Percentiles rank a stretch among this genome's conserved stretches.
These are phyloP conservation scores for Laterallus jamaicensis DNA, from an alignment of 2,113 vertebrate genomes.

Conservation along the genomic window DNA sequence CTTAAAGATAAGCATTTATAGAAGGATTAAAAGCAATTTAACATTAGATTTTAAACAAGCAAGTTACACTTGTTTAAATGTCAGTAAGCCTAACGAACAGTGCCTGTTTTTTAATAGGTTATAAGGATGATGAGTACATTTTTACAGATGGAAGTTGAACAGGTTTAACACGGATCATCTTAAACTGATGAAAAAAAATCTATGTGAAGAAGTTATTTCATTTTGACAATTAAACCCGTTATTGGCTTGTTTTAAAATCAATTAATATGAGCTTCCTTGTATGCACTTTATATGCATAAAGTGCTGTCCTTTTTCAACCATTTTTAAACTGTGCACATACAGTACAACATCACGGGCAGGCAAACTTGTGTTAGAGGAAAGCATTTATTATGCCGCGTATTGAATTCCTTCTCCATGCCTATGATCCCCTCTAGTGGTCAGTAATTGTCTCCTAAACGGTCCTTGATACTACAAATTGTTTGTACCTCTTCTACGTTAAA, in stretches of 20 bases:
- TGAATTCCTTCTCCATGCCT: neutral
- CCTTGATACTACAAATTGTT: neutral
- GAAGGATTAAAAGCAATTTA: neutral
- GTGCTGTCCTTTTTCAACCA: neutral
- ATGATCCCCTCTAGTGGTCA: constrained; percentile 58
- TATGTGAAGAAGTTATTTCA: neutral
- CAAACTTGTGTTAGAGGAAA: neutral
- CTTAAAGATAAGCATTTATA: neutral
- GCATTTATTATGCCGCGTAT: neutral
- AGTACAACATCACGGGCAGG: neutral
- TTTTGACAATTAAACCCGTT: neutral
- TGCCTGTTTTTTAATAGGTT: neutral
- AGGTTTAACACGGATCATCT: neutral
- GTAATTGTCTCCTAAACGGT: neutral
- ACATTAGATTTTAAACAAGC: neutral
- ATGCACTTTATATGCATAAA: neutral
- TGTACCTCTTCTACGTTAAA: neutral
- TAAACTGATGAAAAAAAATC: neutral
- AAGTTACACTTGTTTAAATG: neutral
- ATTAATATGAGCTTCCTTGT: neutral
- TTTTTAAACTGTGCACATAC: neutral
- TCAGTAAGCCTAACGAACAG: neutral
- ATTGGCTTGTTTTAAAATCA: neutral
- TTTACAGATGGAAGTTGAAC: neutral
- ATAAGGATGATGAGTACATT: neutral